phyloP scores from a whole-genome alignment of 1,140 invertebrate genomes.

The Musca domestica region DNA sequence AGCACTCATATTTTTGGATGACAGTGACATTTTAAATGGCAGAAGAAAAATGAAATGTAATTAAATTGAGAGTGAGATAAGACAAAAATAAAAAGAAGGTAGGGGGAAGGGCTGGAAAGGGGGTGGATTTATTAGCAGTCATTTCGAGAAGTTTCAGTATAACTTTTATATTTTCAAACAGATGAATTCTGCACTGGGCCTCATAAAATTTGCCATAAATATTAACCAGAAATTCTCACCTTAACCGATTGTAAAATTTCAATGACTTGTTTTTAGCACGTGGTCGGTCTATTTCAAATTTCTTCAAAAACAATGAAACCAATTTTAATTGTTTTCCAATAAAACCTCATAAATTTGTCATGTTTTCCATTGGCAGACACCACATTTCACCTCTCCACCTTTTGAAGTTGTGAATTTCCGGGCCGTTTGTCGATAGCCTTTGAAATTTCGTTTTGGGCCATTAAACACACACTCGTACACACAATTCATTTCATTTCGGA shows the following conservation, averaged over 20 bases:
- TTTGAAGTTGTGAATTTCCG: no score
- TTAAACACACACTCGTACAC: conserved; percentile 31
- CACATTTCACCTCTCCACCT: no score
- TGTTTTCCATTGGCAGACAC: not conserved
- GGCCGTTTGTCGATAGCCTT: no score
- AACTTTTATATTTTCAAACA: not conserved
- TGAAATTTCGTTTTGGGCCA: conserved; percentile 30
- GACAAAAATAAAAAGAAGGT: no score
- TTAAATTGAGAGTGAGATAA: not conserved
- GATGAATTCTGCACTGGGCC: not conserved
- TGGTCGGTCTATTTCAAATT: not conserved
- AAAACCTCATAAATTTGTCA: conserved; percentile 16
- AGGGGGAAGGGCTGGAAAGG: no score
- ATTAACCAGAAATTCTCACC: not conserved
- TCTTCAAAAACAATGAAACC: not conserved
- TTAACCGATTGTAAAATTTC: not conserved
- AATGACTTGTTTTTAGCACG: conserved; percentile 15
- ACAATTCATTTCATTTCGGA: not conserved
- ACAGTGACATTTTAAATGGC: conserved; percentile 9
- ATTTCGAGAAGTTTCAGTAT: not conserved
- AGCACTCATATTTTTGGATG: no score
- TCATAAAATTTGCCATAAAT: not conserved
- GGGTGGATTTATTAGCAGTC: no score
- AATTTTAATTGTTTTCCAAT: conserved; percentile 7
- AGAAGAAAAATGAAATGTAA: not conserved